phyloP scores from a whole-genome alignment of 2,113 vertebrate genomes.

The Cyanocitta stelleri region DNA sequence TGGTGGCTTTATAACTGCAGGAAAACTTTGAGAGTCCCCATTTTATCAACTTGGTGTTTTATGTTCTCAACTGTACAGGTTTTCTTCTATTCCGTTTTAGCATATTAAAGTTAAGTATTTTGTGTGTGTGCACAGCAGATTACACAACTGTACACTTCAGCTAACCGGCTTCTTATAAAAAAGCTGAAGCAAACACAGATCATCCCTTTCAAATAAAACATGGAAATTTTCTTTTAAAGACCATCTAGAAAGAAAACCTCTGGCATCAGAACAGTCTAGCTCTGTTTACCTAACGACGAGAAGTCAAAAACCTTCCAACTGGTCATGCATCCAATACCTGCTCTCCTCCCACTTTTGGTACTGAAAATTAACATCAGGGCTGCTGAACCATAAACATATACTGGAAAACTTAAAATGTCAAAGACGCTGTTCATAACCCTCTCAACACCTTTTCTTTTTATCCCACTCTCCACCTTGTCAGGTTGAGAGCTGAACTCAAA shows the following conservation, averaged over 20 bases:
- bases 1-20: not conserved
- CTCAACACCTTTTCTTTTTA: not conserved
- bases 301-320: not conserved
- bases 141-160: not conserved
- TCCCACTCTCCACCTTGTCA: not conserved
- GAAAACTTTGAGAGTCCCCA: not conserved
- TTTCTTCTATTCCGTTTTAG: not conserved
- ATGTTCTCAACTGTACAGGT: not conserved
- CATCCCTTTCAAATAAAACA: not conserved
- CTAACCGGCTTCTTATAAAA: not conserved
- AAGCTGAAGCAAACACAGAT: not conserved
- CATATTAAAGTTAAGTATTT: not conserved
- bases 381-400: not conserved
- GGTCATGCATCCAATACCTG: not conserved
- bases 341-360: not conserved
- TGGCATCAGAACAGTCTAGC: not conserved
- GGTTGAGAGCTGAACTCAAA: not conserved
- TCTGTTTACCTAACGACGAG: accelerated
- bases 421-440: not conserved
- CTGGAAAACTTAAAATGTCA: not conserved
- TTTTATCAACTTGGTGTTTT: not conserved
- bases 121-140: not conserved
- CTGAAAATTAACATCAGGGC: not conserved
- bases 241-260: not conserved
- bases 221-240: not conserved